A percentile compares a stretch with the other conserved stretches of the same genome.
phyloP scores from a whole-genome alignment of 2,797 vertebrate species.

The Sparidentex hasta region DNA sequence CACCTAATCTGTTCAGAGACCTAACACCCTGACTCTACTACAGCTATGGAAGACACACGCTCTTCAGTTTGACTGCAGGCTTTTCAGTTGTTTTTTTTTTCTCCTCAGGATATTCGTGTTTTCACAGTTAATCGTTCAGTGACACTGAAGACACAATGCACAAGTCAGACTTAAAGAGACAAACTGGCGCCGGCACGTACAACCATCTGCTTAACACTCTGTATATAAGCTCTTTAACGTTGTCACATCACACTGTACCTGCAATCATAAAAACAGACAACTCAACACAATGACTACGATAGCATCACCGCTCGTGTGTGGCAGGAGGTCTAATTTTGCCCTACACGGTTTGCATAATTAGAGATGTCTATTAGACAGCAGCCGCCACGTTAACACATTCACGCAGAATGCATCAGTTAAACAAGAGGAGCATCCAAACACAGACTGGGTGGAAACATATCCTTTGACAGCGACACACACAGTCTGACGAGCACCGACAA shows the following conservation, averaged over 20 bases:
- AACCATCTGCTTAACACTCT: slow-evolving; percentile 46
- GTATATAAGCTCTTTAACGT: slow-evolving; percentile 61
- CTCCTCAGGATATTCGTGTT: slow-evolving; percentile 14
- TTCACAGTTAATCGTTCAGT: slow-evolving; percentile 47
- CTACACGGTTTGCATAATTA: slow-evolving; percentile 79
- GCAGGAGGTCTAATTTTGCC: slow-evolving; percentile 61
- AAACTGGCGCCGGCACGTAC: slow-evolving; percentile 37
- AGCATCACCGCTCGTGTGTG: slow-evolving; percentile 57
- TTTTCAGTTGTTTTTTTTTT: slow-evolving; percentile 18
- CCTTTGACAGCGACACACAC: slow-evolving; percentile 48
- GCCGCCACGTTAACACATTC: slow-evolving; percentile 70
- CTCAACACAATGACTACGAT: slow-evolving; percentile 50
- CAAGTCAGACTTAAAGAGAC: slow-evolving; percentile 41
- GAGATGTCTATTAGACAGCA: slow-evolving; percentile 74
- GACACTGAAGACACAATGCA: slow-evolving; percentile 41
- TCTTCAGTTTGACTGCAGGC: slow-evolving; percentile 14
- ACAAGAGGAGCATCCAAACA: slow-evolving; percentile 33
- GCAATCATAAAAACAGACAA: slow-evolving; percentile 56
- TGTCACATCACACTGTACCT: slow-evolving; percentile 59
- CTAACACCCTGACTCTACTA: not conserved
- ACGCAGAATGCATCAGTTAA: slow-evolving; percentile 54
- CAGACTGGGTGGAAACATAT: slow-evolving; percentile 27
- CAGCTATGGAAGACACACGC: slow-evolving; percentile 46
- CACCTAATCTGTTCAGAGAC: slow-evolving; percentile 38
- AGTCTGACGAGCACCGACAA: slow-evolving; percentile 54